Percentiles rank a stretch among this genome's conserved stretches.
Evolutionary conservation across 2,113 vertebrate genomes (phyloP).

Genomic region (Megalops atlanticus): DNA sequence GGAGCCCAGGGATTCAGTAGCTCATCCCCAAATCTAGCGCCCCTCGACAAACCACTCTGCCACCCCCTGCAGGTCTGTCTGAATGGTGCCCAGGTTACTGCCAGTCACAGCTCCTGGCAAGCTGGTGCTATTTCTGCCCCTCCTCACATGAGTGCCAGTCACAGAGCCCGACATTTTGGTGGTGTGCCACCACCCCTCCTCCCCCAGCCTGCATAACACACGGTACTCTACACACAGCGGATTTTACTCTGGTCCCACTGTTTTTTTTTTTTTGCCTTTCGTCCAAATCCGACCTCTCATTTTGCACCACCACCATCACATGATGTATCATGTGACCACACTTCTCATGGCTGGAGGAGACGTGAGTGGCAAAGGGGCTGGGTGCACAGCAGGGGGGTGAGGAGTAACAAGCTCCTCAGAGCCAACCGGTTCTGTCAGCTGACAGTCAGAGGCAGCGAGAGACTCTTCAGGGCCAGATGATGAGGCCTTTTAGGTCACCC

Average conservation of each 20-base stretch:
- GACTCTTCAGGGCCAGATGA: constrained; percentile 10
- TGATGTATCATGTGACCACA: not conserved
- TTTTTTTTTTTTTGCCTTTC: not conserved
- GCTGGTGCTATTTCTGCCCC: constrained; percentile 51
- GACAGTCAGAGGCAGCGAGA: constrained; percentile 20
- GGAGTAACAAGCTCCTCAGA: constrained; percentile 31
- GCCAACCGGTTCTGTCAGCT: constrained; percentile 47
- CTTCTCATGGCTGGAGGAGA: not conserved
- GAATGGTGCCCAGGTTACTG: constrained; percentile 45
- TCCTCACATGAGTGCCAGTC: constrained; percentile 37
- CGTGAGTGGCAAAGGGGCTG: not conserved
- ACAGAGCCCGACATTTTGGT: constrained; percentile 46
- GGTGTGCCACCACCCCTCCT: constrained; percentile 41
- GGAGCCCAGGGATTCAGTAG: constrained; percentile 15
- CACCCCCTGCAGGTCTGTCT: constrained; percentile 28
- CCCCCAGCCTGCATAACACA: constrained; percentile 20
- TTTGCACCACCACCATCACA: no score
- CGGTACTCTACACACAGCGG: not conserved
- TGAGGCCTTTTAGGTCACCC: constrained; percentile 38
- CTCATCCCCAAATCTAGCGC: not conserved
- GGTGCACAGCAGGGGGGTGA: constrained; percentile 17
- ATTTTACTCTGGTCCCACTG: not conserved
- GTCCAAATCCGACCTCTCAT: not conserved
- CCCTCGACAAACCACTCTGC: constrained; percentile 34
- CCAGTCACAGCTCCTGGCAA: constrained; percentile 37